Conservation (phyloP, 2,888 invertebrate genomes). For the Bombylius discolor region DNA sequence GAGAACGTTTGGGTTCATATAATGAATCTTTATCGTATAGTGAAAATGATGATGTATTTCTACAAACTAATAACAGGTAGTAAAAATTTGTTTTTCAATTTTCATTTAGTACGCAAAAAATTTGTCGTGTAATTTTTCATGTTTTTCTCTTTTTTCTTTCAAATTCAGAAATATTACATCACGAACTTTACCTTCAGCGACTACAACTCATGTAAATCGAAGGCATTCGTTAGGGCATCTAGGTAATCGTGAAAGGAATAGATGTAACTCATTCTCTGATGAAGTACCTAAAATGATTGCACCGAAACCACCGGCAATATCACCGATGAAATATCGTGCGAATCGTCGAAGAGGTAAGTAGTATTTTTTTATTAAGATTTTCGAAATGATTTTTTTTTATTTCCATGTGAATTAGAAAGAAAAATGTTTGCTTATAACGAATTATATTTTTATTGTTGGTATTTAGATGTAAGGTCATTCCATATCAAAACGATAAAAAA, state of each 20-base stretch:
- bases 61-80: conserved; percentile 14
- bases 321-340: conserved; percentile 31
- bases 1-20: conserved; percentile 34
- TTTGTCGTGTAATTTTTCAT: neutral
- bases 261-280: conserved; percentile 29
- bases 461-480: no score
- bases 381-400: no score
- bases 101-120: neutral
- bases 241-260: conserved; percentile 21
- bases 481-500: no score
- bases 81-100: neutral
- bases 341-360: conserved; percentile 28
- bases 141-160: neutral
- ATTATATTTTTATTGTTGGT: no score
- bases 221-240: conserved; percentile 36
- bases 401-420: no score
- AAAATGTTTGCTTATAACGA: no score
- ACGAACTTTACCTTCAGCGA: conserved; percentile 14
- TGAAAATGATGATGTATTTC: conserved; percentile 33
- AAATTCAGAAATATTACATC: conserved; percentile 4
- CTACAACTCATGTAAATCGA: conserved; percentile 27
- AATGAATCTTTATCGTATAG: conserved; percentile 27
- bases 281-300: conserved; percentile 37
- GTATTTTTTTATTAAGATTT: no score
- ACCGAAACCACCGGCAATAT: conserved; percentile 30